Conservation (phyloP, 2,888 invertebrate genomes). For the Sepioteuthis lessoniana region DNA sequence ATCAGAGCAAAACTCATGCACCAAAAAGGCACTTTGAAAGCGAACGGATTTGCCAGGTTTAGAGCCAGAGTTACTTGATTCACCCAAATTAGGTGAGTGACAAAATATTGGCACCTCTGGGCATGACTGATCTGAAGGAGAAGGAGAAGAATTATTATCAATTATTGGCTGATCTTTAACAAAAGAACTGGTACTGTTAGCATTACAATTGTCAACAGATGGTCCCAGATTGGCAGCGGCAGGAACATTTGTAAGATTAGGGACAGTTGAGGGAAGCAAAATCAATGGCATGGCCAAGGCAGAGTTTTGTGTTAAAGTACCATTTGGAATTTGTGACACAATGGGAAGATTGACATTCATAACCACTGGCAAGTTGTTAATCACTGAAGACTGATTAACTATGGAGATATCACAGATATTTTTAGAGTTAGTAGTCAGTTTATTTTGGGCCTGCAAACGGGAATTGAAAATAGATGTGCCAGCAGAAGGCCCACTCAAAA, state of each 20-base stretch:
- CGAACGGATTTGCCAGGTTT: neutral
- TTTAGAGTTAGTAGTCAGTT: neutral
- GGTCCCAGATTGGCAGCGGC: neutral
- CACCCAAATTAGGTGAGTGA: neutral
- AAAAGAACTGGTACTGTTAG: neutral
- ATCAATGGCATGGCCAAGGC: neutral
- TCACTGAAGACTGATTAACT: neutral
- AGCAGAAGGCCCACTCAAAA: too few relatives aligned
- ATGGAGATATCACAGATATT: neutral
- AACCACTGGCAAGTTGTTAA: neutral
- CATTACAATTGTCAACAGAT: neutral
- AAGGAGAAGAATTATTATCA: neutral
- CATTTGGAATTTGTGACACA: neutral
- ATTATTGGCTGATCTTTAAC: neutral
- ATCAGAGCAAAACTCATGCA: neutral
- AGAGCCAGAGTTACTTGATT: neutral
- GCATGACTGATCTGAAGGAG: neutral
- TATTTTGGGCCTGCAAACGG: neutral
- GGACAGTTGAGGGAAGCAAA: neutral
- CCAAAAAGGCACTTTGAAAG: slow-evolving; percentile 43
- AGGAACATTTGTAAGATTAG: neutral
- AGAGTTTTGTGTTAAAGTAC: neutral
- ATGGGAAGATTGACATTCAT: neutral
- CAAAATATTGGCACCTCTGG: neutral
- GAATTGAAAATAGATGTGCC: neutral